These are phyloP conservation scores for Beris morrisii DNA, from an alignment of 2,888 invertebrate genomes.

Conservation along the genomic window DNA sequence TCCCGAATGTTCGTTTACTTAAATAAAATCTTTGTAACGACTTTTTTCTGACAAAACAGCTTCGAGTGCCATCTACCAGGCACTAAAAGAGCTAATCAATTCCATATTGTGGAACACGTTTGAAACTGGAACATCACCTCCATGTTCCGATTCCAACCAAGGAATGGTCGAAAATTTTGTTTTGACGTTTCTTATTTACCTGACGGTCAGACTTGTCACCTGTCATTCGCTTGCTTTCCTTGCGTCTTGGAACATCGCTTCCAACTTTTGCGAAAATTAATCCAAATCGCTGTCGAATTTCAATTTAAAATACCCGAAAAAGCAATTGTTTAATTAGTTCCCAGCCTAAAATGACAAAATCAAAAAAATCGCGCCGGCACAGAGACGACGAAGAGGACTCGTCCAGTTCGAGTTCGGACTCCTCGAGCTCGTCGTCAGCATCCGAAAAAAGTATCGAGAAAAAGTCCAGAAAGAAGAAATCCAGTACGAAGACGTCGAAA, in stretches of 20 bases:
- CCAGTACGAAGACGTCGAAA: constrained; percentile 10
- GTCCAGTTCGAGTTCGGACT: background rate
- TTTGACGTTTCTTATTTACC: too few relatives aligned
- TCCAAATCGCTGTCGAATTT: background rate
- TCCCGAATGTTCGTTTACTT: too few relatives aligned
- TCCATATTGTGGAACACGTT: too few relatives aligned
- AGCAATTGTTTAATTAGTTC: background rate
- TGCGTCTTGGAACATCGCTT: background rate
- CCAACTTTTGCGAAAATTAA: background rate
- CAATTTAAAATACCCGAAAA: background rate
- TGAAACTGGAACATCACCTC: too few relatives aligned
- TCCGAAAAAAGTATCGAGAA: constrained; percentile 11
- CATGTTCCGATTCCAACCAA: too few relatives aligned
- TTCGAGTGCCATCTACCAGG: too few relatives aligned
- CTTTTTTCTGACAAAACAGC: too few relatives aligned
- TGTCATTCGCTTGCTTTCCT: too few relatives aligned
- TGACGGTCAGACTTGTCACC: too few relatives aligned
- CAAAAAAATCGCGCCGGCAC: constrained; percentile 17
- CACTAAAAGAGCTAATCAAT: too few relatives aligned
- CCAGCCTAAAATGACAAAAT: constrained; percentile 9
- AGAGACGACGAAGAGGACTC: background rate
- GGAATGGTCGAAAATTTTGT: too few relatives aligned
- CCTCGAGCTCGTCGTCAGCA: constrained; percentile 7
- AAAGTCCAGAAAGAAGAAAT: constrained; percentile 21
- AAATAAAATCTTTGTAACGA: too few relatives aligned